phyloP scores from a whole-genome alignment of 23 tunicate species.

The Halocynthia roretzi region DNA sequence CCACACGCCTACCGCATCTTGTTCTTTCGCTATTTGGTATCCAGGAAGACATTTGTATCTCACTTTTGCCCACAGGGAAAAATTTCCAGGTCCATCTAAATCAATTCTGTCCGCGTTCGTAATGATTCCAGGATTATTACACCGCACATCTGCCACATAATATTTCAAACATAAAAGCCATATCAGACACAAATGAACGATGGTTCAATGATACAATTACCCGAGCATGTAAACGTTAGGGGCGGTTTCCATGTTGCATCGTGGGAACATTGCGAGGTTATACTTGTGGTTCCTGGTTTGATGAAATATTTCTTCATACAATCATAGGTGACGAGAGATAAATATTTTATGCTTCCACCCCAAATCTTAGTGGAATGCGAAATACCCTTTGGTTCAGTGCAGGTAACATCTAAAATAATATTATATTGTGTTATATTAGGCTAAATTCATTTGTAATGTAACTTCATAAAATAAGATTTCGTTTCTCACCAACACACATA shows the following conservation, averaged over 20 bases:
- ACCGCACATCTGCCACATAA: slow-evolving; percentile 24
- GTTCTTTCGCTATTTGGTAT: slow-evolving; percentile 30
- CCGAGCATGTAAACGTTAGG: slow-evolving; percentile 25
- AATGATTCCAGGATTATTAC: slow-evolving; percentile 36
- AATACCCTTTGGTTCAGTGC: slow-evolving; percentile 5
- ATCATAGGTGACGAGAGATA: slow-evolving; percentile 28
- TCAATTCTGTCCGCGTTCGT: slow-evolving; percentile 9
- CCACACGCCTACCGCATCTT: slow-evolving; percentile 58
- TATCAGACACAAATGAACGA: neutral
- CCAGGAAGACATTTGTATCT: slow-evolving; percentile 26
- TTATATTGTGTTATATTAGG: too few relatives aligned
- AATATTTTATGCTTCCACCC: slow-evolving; percentile 13
- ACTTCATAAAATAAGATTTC: neutral
- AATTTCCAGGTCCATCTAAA: slow-evolving; percentile 12
- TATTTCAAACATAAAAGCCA: neutral
- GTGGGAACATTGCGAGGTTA: slow-evolving; percentile 28
- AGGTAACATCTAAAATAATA: slow-evolving; percentile 9
- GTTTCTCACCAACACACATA: slow-evolving; percentile 33
- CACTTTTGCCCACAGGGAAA: slow-evolving; percentile 17
- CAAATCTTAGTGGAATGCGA: slow-evolving; percentile 1
- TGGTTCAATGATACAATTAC: neutral
- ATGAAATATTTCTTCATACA: slow-evolving; percentile 47
- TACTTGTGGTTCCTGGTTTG: slow-evolving; percentile 25
- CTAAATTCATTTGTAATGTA: neutral
- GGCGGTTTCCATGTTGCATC: slow-evolving; percentile 27